Conservation (phyloP, 2,888 invertebrate genomes). For the Cistogaster globosa region DNA sequence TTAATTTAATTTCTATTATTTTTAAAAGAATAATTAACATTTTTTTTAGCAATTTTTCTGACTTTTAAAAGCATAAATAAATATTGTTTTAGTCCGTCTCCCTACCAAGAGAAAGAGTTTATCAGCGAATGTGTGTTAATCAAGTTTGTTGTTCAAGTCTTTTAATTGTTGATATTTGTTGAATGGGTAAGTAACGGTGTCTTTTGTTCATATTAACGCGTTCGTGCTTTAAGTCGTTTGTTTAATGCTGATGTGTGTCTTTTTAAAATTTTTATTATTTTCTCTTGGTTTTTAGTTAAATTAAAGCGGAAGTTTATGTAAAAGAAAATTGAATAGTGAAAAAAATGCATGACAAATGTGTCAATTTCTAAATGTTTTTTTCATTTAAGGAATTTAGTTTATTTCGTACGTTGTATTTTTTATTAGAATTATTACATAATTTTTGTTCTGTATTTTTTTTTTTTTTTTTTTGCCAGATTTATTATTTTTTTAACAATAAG, state of each 20-base stretch:
- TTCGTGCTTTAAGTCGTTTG: conserved; percentile 52
- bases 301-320: conserved; percentile 52
- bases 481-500: no score
- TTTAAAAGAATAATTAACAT: no score
- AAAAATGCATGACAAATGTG: neutral
- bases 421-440: no score
- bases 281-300: conserved; percentile 32
- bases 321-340: neutral
- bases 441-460: no score
- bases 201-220: conserved; percentile 5
- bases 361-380: no score
- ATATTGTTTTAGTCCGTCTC: no score
- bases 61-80: neutral
- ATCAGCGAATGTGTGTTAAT: neutral
- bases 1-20: no score
- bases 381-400: no score
- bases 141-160: conserved; percentile 43
- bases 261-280: conserved; percentile 32
- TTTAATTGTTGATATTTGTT: conserved; percentile 5
- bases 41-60: neutral
- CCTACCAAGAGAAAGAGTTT: neutral
- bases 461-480: no score
- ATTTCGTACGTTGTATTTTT: no score
- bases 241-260: neutral
- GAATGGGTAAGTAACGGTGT: conserved; percentile 33